Base-by-base conservation (phyloP, 2,797 vertebrate genomes). In the Eulemur coronatus region DNA sequence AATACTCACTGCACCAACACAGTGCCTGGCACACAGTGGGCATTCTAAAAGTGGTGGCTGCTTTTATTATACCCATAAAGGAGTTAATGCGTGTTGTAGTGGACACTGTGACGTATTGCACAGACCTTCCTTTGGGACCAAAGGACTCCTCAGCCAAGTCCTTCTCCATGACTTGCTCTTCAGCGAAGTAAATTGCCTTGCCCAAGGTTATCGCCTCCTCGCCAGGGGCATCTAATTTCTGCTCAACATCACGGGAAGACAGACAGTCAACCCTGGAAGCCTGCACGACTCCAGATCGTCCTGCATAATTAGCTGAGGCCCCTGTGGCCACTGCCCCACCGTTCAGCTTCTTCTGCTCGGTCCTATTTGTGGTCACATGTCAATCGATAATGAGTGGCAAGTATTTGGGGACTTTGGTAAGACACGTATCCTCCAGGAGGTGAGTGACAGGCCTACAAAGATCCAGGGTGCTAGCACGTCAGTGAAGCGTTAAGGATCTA, bases 141-240 rank as follows among this genome's bases (percentile, higher is more conserved):
- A 50, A 59, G 18, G 12, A 41, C 50, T 84, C 17, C 52, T 41
- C 26, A 69, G 4, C 17, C 46, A 89, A 15, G 11, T 57, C 13
- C 28, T 26, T 41, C 63, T 63, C 28, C 65, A 92, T 43, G 57
- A 79, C 43, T 18, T 84, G 52, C 35, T 67, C 72, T 84, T 92
- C 9, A 43, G 13, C 24, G 26, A 92, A 78, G n/a, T 61, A 7
- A 82, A 8, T 5, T 28, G 8, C 1, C n/a, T n/a, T 15, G 55
- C 24, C n/a, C 46, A 65, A 55, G 26, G 15, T 28, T 41, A 38
- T 65, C 57, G 33, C 38, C 2, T 2, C 35, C 14, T 78, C 18
- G 24, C 33, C 35, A 55, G 12, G 26, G 22, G 3, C 38, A 15
- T 38, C 52, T 38, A 69, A 30, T 75, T 48, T 28, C 11, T 46